Conservation (phyloP, 2,113 vertebrate genomes). For the Atrichornis clamosus region DNA sequence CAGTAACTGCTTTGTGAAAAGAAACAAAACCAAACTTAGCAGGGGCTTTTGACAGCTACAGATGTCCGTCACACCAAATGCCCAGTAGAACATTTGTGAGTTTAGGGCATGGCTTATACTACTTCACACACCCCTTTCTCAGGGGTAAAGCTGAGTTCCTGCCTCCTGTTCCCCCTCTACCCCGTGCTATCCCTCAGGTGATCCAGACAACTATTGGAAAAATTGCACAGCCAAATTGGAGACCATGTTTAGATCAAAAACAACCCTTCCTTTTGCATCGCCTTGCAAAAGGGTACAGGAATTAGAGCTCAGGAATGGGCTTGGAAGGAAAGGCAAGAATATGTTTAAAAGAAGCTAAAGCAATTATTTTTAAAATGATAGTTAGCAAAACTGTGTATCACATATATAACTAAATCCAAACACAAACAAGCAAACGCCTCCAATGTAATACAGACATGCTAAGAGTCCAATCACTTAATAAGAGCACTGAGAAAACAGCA, state of each 20-base stretch:
- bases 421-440: neutral
- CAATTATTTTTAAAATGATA: neutral
- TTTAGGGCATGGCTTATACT: neutral
- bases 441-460: rapidly evolving
- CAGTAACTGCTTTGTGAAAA: neutral
- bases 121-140: neutral
- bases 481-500: neutral
- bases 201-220: neutral
- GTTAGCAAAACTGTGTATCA: neutral
- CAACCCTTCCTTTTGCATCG: neutral
- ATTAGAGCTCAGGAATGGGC: neutral
- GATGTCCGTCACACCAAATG: neutral
- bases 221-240: neutral
- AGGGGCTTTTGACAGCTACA: neutral
- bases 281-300: neutral
- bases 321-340: neutral
- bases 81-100: neutral
- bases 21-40: neutral
- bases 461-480: neutral
- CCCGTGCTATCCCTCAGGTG: too few relatives aligned
- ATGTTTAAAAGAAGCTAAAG: neutral
- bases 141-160: neutral
- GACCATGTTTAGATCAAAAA: neutral
- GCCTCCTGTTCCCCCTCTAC: neutral
- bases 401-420: neutral